Percentiles rank a stretch among this genome's conserved stretches.
phyloP scores from a whole-genome alignment of 1,140 invertebrate species.

The Papilio dardanus region DNA sequence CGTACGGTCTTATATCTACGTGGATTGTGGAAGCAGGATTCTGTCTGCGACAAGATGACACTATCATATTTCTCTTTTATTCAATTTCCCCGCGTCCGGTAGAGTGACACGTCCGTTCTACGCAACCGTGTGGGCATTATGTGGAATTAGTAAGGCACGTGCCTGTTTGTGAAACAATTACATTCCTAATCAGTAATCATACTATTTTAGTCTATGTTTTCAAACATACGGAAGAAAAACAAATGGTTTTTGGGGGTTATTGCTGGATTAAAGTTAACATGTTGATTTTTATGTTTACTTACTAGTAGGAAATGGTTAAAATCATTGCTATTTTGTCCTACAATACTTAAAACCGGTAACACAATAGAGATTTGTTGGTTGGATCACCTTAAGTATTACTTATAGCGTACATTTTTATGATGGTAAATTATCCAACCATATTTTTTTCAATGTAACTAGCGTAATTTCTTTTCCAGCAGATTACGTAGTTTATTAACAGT shows the following conservation, averaged over 20 bases:
- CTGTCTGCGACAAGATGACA: conserved; percentile 50
- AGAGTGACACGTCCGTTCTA: conserved; percentile 54
- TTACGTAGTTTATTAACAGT: background rate
- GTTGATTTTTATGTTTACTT: background rate
- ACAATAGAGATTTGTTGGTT: too few species aligned
- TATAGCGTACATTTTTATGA: too few species aligned
- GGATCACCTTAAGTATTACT: too few species aligned
- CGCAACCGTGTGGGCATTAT: conserved; percentile 45
- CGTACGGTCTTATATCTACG: conserved; percentile 32
- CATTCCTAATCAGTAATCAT: background rate
- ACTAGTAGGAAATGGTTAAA: background rate
- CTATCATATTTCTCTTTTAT: conserved; percentile 75
- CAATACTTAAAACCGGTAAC: too few species aligned
- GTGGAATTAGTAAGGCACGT: conserved; percentile 20
- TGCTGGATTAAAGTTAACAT: background rate
- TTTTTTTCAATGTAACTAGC: too few species aligned
- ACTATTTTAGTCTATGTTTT: background rate
- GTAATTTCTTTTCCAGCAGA: background rate
- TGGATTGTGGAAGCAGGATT: conserved; percentile 42
- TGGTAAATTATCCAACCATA: too few species aligned
- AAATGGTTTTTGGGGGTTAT: background rate
- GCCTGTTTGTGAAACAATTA: conserved; percentile 5
- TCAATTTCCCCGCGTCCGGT: conserved; percentile 63
- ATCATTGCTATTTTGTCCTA: background rate
- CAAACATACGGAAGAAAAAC: background rate